Evolutionary conservation across 2,113 vertebrate genomes (phyloP).

Genomic region (Noturus placidus): DNA sequence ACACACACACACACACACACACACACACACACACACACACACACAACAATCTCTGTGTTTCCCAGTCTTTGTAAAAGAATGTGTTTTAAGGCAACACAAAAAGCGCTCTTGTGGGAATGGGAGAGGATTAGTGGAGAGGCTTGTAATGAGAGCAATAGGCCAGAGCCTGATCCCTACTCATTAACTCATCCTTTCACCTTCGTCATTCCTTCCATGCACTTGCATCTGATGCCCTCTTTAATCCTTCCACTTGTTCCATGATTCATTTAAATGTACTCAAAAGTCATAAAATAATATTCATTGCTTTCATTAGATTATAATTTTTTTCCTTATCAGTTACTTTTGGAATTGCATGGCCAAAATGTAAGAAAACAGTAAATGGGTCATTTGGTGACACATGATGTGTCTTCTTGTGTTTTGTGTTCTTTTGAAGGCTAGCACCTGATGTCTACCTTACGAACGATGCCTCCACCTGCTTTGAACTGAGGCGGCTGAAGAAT

Average conservation of each 20-base stretch:
- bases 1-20: slow-evolving; percentile 18
- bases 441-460: slow-evolving; percentile 16
- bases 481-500: slow-evolving; percentile 68
- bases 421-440: neutral
- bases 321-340: neutral
- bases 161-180: slow-evolving; percentile 55
- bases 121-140: slow-evolving; percentile 78
- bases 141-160: slow-evolving; percentile 83
- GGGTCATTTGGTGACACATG: neutral
- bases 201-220: slow-evolving; percentile 43
- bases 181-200: slow-evolving; percentile 58
- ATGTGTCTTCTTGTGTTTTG: slow-evolving; percentile 2
- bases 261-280: slow-evolving; percentile 26
- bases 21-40: slow-evolving; percentile 14
- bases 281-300: slow-evolving; percentile 26
- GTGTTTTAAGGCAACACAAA: slow-evolving; percentile 75
- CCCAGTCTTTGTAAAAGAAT: slow-evolving; percentile 53
- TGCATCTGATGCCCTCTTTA: slow-evolving; percentile 50
- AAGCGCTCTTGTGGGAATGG: slow-evolving; percentile 86
- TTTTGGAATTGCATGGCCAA: neutral
- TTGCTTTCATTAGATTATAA: neutral
- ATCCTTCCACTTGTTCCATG: slow-evolving; percentile 53
- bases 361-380: slow-evolving; percentile 5
- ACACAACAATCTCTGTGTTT: slow-evolving; percentile 21
- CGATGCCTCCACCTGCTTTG: slow-evolving; percentile 60